phyloP scores from a whole-genome alignment of 2,888 invertebrate species.

The Rutpela maculata region DNA sequence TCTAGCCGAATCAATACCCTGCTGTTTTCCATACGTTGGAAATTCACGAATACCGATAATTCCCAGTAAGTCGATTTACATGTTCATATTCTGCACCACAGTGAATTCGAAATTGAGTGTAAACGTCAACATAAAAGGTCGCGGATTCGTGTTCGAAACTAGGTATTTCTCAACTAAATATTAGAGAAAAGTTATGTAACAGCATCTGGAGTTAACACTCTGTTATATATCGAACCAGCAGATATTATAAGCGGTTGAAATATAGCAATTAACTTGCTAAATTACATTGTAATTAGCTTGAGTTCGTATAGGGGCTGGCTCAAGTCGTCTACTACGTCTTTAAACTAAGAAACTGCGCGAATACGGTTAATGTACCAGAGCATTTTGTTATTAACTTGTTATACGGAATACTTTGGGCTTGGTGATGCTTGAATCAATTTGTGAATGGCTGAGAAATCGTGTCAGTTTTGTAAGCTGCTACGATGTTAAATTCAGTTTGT shows the following conservation, averaged over 20 bases:
- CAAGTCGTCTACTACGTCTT: not conserved
- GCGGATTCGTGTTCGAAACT: not conserved
- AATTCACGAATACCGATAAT: not conserved
- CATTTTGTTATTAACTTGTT: not conserved
- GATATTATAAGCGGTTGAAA: slow-evolving; percentile 59
- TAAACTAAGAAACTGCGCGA: not conserved
- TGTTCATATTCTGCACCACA: not conserved
- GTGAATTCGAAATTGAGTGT: not conserved
- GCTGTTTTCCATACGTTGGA: no score
- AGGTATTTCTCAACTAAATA: not conserved
- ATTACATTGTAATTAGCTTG: slow-evolving; percentile 62
- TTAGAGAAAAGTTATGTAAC: not conserved
- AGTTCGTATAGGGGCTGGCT: slow-evolving; percentile 22
- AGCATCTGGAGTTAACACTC: not conserved
- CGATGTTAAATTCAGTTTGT: no score
- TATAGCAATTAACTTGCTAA: slow-evolving; percentile 60
- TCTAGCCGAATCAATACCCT: no score
- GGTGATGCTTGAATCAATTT: slow-evolving; percentile 10
- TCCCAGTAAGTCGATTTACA: not conserved
- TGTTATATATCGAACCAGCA: slow-evolving; percentile 29
- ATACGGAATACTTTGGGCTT: not conserved
- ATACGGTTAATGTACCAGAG: not conserved
- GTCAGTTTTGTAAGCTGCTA: not conserved
- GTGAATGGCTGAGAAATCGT: not conserved
- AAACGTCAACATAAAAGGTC: not conserved